Percentiles rank a stretch among this genome's conserved stretches.
These are phyloP conservation scores for Phoeniculus purpureus DNA, from an alignment of 2,797 vertebrate genomes.

Conservation along the genomic window DNA sequence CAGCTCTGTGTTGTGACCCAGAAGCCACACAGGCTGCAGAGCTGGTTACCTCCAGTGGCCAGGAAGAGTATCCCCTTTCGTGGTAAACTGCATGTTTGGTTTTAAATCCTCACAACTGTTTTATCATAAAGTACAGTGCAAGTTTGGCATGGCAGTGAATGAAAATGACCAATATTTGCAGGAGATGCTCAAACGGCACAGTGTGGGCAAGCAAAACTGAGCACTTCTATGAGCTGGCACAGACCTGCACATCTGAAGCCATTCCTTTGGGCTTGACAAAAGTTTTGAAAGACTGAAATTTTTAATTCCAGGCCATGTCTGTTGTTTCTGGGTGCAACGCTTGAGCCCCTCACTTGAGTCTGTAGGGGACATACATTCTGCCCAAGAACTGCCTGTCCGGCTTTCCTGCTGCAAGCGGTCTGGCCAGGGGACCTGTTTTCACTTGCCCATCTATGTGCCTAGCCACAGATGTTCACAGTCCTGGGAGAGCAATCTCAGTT, in stretches of 20 bases:
- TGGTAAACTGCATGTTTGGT: background rate
- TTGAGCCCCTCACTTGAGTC: background rate
- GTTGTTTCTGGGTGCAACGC: background rate
- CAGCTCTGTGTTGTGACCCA: accelerated
- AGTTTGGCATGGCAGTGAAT: background rate
- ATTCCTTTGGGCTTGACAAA: background rate
- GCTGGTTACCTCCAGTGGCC: background rate
- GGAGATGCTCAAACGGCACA: background rate
- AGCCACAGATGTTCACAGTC: background rate
- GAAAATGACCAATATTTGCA: background rate
- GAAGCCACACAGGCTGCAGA: background rate
- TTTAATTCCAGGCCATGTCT: background rate
- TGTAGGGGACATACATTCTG: background rate
- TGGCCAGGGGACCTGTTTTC: background rate
- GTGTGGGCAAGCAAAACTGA: background rate
- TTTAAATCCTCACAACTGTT: background rate
- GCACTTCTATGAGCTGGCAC: accelerated
- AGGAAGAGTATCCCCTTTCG: background rate
- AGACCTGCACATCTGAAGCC: background rate
- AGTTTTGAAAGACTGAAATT: background rate
- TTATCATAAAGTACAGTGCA: background rate
- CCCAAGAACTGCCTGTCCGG: background rate
- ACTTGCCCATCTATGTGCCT: background rate
- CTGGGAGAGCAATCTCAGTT: accelerated
- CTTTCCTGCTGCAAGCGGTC: background rate